Percentiles rank a stretch among this genome's conserved stretches.
These are phyloP conservation scores for Dendropsophus ebraccatus DNA, from an alignment of 2,113 vertebrate species.

Conservation along the genomic window DNA sequence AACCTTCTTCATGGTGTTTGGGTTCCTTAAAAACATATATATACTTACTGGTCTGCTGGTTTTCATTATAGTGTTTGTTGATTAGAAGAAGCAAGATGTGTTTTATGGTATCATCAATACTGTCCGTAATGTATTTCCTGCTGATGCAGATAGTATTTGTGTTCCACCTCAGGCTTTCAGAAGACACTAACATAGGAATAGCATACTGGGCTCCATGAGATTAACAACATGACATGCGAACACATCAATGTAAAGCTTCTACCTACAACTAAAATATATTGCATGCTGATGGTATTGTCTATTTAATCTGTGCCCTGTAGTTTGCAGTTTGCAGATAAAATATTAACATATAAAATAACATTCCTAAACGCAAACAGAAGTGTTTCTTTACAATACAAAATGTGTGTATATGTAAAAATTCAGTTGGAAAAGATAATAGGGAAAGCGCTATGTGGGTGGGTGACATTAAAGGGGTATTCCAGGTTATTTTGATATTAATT, in stretches of 20 bases:
- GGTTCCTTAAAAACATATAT: background rate
- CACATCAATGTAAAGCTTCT: background rate
- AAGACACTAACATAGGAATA: background rate
- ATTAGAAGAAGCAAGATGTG: background rate
- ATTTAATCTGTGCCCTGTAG: too few relatives aligned
- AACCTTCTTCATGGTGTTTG: background rate
- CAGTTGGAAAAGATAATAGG: too few relatives aligned
- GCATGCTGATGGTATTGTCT: too few relatives aligned
- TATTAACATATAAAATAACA: too few relatives aligned
- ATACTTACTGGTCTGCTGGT: slow-evolving; percentile 9
- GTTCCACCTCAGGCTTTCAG: background rate
- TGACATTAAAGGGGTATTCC: too few relatives aligned
- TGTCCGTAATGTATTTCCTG: slow-evolving; percentile 35
- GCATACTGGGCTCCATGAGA: background rate
- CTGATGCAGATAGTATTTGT: slow-evolving; percentile 26
- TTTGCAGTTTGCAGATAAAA: too few relatives aligned
- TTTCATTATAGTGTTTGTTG: slow-evolving; percentile 1
- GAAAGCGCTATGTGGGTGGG: too few relatives aligned
- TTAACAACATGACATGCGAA: background rate
- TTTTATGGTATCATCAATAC: slow-evolving; percentile 36
- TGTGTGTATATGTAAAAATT: too few relatives aligned
- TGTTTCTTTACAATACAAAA: too few relatives aligned
- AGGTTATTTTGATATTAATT: too few relatives aligned
- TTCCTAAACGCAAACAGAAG: too few relatives aligned
- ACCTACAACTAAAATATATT: background rate